Evolutionary conservation across 30 jellyfish, hydroid and myxozoan genomes (phyloP).

Genomic region (Hydra vulgaris): DNA sequence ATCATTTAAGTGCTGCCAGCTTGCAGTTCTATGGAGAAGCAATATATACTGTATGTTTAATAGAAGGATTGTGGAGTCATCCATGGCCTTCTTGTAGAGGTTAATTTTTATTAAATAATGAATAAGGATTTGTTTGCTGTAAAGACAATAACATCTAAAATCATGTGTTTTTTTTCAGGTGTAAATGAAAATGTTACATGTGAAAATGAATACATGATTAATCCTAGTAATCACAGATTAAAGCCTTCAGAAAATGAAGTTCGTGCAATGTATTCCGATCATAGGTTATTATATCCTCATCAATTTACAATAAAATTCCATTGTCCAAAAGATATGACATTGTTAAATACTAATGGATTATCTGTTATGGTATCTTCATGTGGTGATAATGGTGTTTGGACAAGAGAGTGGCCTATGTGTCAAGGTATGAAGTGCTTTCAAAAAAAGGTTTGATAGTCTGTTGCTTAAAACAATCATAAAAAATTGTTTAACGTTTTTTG

Average conservation of each 20-base stretch:
- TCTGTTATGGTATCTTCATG: conserved; percentile 1
- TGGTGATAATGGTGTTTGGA: conserved; percentile 14
- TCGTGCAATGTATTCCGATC: background rate
- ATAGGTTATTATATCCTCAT: background rate
- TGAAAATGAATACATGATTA: background rate
- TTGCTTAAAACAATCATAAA: too few relatives aligned
- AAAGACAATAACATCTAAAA: background rate
- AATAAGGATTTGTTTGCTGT: background rate
- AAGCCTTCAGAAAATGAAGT: background rate
- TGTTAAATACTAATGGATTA: background rate
- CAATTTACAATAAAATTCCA: background rate
- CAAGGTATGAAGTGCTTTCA: too few relatives aligned
- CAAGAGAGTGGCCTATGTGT: conserved; percentile 15
- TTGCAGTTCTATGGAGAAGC: background rate
- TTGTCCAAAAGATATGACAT: conserved; percentile 5
- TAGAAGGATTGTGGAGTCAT: background rate
- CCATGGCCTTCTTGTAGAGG: conserved; percentile 12
- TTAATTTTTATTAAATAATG: conserved; percentile 2
- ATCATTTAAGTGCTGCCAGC: background rate
- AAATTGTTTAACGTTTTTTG: too few relatives aligned
- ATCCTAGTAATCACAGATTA: background rate
- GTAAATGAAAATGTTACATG: conserved; percentile 7
- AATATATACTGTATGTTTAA: background rate
- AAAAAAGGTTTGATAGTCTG: too few relatives aligned
- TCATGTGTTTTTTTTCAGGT: background rate